Percentiles rank a stretch among this genome's conserved stretches.
Conservation (phyloP, 2,797 vertebrate species). For the Silurus lanzhouensis region DNA sequence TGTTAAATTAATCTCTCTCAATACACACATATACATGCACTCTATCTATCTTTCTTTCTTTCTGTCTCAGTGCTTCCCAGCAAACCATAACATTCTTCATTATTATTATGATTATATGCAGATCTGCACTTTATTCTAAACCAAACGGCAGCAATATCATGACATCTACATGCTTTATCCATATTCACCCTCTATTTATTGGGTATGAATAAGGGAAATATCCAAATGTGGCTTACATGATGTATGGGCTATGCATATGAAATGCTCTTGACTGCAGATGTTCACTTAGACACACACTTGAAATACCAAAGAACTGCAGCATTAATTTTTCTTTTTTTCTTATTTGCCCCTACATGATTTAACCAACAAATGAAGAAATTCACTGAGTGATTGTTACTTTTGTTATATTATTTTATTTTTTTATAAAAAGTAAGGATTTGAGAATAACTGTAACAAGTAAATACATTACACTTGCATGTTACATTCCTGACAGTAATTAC, state of each 20-base stretch:
- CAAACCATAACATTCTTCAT: slow-evolving; percentile 53
- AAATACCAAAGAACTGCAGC: not conserved
- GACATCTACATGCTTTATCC: slow-evolving; percentile 57
- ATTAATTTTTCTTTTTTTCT: not conserved
- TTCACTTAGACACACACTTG: slow-evolving; percentile 5
- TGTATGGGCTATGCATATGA: slow-evolving; percentile 46
- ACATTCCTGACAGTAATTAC: not conserved
- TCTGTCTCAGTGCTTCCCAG: slow-evolving; percentile 37
- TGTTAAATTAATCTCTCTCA: no score
- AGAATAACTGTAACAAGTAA: not conserved
- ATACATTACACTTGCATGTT: not conserved
- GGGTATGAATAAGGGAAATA: slow-evolving; percentile 47
- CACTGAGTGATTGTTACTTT: not conserved
- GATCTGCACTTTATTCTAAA: slow-evolving; percentile 56
- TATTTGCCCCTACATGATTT: not conserved
- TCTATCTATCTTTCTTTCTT: not conserved
- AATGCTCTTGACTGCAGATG: slow-evolving; percentile 42
- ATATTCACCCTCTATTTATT: slow-evolving; percentile 47
- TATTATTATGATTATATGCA: slow-evolving; percentile 61
- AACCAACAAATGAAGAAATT: not conserved
- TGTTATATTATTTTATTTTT: no score
- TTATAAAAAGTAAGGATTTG: not conserved
- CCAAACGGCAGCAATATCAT: slow-evolving; percentile 56
- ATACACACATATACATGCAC: slow-evolving; percentile 27
- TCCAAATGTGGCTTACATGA: slow-evolving; percentile 45